phyloP scores from a whole-genome alignment of 2,888 invertebrate genomes.

The Oxyteleia sp. region DNA sequence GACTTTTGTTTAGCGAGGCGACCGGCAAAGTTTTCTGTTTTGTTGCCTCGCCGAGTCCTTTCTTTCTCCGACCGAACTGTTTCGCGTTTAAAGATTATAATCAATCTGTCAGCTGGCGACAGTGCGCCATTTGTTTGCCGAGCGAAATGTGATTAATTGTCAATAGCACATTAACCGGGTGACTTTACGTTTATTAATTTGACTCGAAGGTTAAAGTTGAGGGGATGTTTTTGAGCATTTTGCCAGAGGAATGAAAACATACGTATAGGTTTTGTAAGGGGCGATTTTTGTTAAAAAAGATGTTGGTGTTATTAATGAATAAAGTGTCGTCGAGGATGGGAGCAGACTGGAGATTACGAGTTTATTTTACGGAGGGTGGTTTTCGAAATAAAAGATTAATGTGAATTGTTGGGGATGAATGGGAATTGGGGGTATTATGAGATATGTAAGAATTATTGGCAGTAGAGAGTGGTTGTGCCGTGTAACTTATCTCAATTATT shows the following conservation, averaged over 20 bases:
- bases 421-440: constrained; percentile 8
- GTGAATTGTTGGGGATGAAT: constrained; percentile 27
- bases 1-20: constrained; percentile 32
- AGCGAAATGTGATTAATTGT: constrained; percentile 27
- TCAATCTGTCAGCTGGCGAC: constrained; percentile 38
- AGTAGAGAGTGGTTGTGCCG: not conserved
- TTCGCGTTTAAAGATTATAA: constrained; percentile 27
- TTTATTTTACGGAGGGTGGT: constrained; percentile 34
- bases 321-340: not conserved
- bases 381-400: constrained; percentile 31
- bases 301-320: constrained; percentile 38
- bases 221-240: not conserved
- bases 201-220: not conserved
- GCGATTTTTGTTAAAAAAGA: constrained; percentile 22
- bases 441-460: not conserved
- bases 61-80: not conserved
- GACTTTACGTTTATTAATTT: constrained; percentile 26
- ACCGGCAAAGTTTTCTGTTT: constrained; percentile 39
- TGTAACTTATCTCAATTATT: not conserved
- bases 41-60: constrained; percentile 15
- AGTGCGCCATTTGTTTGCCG: constrained; percentile 6
- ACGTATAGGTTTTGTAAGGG: not conserved
- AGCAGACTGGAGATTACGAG: not conserved
- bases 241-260: not conserved
- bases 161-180: constrained; percentile 14